A percentile compares a stretch with the other conserved stretches of the same genome.
Evolutionary conservation across 1,140 invertebrate species (phyloP).

Genomic region (Dinothrombium tinctorium): DNA sequence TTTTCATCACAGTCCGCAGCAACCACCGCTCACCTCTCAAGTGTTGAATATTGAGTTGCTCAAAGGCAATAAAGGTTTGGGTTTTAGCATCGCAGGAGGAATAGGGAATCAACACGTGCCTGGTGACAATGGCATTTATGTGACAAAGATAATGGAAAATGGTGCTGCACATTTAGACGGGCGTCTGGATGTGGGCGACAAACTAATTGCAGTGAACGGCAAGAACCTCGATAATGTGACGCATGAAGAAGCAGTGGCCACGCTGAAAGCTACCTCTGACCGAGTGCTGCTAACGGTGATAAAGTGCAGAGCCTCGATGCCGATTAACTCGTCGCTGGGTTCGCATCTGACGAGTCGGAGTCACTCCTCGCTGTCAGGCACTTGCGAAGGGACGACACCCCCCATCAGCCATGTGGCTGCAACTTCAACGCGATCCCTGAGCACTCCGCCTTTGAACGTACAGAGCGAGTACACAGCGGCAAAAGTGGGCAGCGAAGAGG

Average conservation of each 20-base stretch:
- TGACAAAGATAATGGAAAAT: constrained; percentile 93
- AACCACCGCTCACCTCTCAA: no score
- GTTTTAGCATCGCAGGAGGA: constrained; percentile 91
- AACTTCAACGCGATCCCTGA: no score
- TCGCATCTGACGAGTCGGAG: constrained; percentile 2
- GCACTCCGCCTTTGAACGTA: no score
- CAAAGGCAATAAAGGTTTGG: constrained; percentile 76
- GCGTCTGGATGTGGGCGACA: constrained; percentile 64
- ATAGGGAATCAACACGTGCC: constrained; percentile 91
- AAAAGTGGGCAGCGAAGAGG: no score
- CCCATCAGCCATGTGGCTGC: no score
- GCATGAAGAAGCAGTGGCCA: constrained; percentile 85
- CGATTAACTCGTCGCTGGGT: constrained; percentile 22
- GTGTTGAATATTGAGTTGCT: constrained; percentile 33
- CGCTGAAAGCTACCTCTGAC: constrained; percentile 81
- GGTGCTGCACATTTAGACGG: constrained; percentile 84
- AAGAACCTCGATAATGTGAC: constrained; percentile 65
- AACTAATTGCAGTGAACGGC: constrained; percentile 73
- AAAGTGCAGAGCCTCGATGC: constrained; percentile 27
- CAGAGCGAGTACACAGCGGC: no score
- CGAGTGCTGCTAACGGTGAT: constrained; percentile 62
- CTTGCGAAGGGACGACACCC: no score
- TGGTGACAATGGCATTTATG: constrained; percentile 93
- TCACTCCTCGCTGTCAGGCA: constrained; percentile 24
- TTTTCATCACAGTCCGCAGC: no score